phyloP scores from a whole-genome alignment of 2,113 vertebrate species.

The Albula glossodonta region DNA sequence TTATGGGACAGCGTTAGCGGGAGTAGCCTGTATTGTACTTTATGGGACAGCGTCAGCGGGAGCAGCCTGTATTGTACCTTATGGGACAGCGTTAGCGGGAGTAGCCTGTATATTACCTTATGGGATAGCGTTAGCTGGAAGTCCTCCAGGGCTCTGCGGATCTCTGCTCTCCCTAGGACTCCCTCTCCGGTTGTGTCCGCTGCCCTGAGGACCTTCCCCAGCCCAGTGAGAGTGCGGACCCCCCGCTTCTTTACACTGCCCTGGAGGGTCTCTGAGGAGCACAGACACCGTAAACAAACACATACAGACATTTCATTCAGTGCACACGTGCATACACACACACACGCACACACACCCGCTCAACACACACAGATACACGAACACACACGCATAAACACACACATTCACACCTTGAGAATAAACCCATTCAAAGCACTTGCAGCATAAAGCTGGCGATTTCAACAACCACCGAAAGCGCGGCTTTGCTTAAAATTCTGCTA shows the following conservation, averaged over 20 bases:
- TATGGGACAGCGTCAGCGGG: too few species aligned
- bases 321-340: neutral
- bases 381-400: neutral
- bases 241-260: conserved; percentile 60
- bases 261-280: conserved; percentile 57
- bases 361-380: neutral
- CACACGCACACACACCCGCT: too few species aligned
- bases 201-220: conserved; percentile 66
- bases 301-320: neutral
- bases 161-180: conserved; percentile 57
- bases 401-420: neutral
- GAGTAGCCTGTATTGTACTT: too few species aligned
- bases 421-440: neutral
- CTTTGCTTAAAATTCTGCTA: too few species aligned
- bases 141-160: conserved; percentile 62
- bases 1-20: too few species aligned
- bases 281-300: neutral
- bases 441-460: neutral
- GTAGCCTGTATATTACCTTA: conserved; percentile 43
- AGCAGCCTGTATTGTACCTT: too few species aligned
- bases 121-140: conserved; percentile 69
- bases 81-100: too few species aligned
- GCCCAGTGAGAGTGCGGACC: conserved; percentile 63
- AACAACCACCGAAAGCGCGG: neutral
- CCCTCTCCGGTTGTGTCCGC: conserved; percentile 59